Conservation (phyloP, 2,797 vertebrate species). For the Anguilla marmorata region DNA sequence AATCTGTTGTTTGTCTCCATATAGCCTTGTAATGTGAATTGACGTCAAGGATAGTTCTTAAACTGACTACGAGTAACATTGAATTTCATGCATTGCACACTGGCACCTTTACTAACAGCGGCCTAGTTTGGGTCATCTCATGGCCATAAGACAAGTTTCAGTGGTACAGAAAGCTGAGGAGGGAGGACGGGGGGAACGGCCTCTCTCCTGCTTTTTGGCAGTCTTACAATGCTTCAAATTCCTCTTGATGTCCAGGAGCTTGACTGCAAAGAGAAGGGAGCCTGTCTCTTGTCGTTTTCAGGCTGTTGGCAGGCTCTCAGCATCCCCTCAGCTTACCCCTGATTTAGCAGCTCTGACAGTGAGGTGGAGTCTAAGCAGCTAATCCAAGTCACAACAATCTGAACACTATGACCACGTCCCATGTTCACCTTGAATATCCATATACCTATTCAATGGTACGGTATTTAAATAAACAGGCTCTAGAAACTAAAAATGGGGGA, state of each 20-base stretch:
- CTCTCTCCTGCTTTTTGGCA: background rate
- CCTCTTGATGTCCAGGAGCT: slow-evolving; percentile 24
- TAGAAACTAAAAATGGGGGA: background rate
- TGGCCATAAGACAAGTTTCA: background rate
- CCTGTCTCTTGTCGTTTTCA: slow-evolving; percentile 18
- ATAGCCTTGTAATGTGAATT: background rate
- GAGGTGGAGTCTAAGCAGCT: background rate
- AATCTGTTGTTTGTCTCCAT: background rate
- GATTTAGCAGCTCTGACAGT: slow-evolving; percentile 13
- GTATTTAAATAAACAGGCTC: background rate
- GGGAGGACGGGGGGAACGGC: background rate
- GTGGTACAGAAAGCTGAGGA: background rate
- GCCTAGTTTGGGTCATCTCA: background rate
- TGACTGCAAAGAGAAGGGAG: slow-evolving; percentile 11
- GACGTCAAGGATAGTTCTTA: background rate
- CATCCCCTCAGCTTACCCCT: background rate
- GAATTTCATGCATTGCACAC: background rate
- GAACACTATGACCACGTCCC: background rate
- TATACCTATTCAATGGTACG: background rate
- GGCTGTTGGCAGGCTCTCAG: slow-evolving; percentile 1
- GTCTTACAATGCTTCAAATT: background rate
- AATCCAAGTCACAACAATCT: background rate
- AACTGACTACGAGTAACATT: background rate
- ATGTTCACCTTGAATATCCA: background rate
- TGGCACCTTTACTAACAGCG: background rate